Conservation (phyloP, 1,140 invertebrate genomes). For the Carcinoscorpius rotundicauda region DNA sequence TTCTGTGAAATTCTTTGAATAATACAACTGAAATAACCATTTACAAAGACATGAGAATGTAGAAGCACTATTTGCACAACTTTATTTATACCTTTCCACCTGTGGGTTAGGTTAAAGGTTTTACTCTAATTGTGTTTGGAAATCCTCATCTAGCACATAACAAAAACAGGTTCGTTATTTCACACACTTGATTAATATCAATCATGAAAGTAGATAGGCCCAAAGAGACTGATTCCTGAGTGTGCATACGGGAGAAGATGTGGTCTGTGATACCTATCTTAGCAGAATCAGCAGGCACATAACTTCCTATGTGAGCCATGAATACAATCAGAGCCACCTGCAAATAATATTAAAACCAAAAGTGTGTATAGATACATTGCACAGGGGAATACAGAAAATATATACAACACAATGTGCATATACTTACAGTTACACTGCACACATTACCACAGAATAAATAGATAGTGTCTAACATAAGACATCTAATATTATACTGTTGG, state of each 20-base stretch:
- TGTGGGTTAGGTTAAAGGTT: neutral
- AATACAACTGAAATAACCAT: neutral
- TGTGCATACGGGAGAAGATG: slow-evolving; percentile 61
- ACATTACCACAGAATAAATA: too few species aligned
- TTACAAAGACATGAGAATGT: neutral
- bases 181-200: slow-evolving; percentile 63
- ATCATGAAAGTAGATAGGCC: slow-evolving; percentile 74
- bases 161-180: neutral
- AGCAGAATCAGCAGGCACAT: slow-evolving; percentile 65
- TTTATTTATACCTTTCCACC: neutral
- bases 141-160: neutral
- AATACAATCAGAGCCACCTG: slow-evolving; percentile 61
- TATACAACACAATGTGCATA: too few species aligned
- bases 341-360: slow-evolving; percentile 25
- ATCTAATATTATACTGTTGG: too few species aligned
- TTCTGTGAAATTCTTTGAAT: too few species aligned
- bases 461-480: too few species aligned
- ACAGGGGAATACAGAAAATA: too few species aligned
- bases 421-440: too few species aligned
- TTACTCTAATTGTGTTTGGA: too few species aligned
- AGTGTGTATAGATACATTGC: slow-evolving; percentile 4
- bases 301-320: slow-evolving; percentile 78
- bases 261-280: slow-evolving; percentile 53
- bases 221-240: slow-evolving; percentile 56
- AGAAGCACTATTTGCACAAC: neutral